Base-by-base conservation (phyloP, 2,888 invertebrate species). In the Heliconius aoede region DNA sequence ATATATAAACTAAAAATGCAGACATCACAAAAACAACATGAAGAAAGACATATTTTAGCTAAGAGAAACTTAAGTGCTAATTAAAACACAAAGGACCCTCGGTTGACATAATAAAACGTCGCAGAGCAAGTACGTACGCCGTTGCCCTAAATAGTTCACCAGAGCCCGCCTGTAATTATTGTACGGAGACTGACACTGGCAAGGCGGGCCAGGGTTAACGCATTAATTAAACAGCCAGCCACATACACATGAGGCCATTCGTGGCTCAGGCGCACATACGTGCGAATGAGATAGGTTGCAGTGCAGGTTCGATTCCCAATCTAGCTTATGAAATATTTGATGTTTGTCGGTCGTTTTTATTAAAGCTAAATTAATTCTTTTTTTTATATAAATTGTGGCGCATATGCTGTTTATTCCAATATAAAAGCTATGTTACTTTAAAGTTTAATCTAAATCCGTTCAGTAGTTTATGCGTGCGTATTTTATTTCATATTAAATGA, bases 21-120 rank as follows among this genome's bases (percentile, higher is more conserved):
- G 36, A 65, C n/a, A 40, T 32, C 24, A 24, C n/a, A n/a, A n/a
- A 15, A 36, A 46, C 46, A 46, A 46, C 46, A 46, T 21, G 1
- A 46, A 46, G 21, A 46, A 46, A 65, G 8, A 65, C 36, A 36
- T 24, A 3, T 65, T n/a, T 36, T 13, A 46, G 26, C 58, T 36
- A 61, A 60, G 55, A 65, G 76, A 65, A 72, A 76, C 73, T 69
- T 74, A 75, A 75, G 83, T 83, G 86, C 88, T 90, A 91, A 91
- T 91, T 90, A 90, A 91, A 91, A 89, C 89, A 90, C 90, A 92
- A 91, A 90, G 88, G 88, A 85, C 84, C 84, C 85, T 84, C 85
- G 84, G 85, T 86, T 88, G 87, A 87, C 88, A 87, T 84, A 89
- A 91, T 89, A 90, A 90, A 89, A 90, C 88, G 80, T 82, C 81